Base-by-base conservation (phyloP, 2,797 vertebrate genomes). In the Jordanella pulchra region DNA sequence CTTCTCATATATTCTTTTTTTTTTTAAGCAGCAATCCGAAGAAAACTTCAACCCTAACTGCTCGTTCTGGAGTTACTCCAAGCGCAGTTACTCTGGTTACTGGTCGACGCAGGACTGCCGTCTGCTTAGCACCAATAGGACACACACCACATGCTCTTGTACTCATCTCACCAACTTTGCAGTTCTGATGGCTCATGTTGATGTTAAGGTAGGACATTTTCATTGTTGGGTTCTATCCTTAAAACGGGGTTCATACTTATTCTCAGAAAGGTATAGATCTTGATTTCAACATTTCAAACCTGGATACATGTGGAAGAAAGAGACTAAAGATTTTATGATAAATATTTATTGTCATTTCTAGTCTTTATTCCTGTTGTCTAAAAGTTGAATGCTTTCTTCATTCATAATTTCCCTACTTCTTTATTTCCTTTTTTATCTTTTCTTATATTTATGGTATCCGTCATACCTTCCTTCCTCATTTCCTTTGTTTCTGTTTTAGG, bases 1-100 rank as follows among this genome's bases (percentile, higher is more conserved):
- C 27, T 15, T 27, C 68, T 79, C 1, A 27, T 66, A 69, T n/a
- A 51, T 71, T 71, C 4, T 54, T 17, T 32, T 21, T 65, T 7
- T 28, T 32, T 6, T 32, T 45, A 30, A 71, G 32, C 93, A 98
- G 97, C 97, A 97, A 76, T 98, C 97, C 0, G 94, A 98, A 85
- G 97, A 99, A 89, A 98, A 97, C 93, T 99, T 99, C 93, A 99
- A 99, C 89, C 98, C 98, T 3, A 99, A 99, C 91, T 99, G 98
- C 93, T 99, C 98, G 0, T 99, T 98, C 92, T 99, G 98, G 98
- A 99, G 97, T 87, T 99, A 99, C 89, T 98, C 97, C 12, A 98
- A 96, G 87, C 95, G 93, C 72, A 98, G 95, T 17, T 97, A 99
- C 97, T 96, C 93, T 0, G 98, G 98, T 3, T 96, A 93, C 87